Base-by-base conservation (phyloP, 2,113 vertebrate genomes). In the Anhinga rufa region DNA sequence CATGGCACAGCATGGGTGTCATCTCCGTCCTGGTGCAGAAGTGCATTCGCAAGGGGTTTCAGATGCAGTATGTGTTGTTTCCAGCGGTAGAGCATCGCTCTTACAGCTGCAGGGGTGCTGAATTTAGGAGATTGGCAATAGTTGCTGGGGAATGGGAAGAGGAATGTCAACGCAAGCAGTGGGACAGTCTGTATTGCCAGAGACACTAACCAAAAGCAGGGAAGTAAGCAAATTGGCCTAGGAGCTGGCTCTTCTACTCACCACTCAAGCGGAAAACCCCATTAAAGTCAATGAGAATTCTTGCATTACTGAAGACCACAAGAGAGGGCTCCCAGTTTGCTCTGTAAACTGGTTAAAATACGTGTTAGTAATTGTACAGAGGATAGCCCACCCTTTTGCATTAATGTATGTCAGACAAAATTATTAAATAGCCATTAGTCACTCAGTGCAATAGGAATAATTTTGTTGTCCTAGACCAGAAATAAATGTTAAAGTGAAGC, bases 401-500 rank as follows among this genome's bases (percentile, higher is more conserved):
- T 91, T 83, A 75, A 44, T 13, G 2, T 66, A 36, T 25, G 10
- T 84, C 38, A 84, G 82, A 26, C 57, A 80, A 83, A 95, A 68
- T 86, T 1, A 65, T 90, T 55, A 60, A 90, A 80, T 90, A 80
- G 14, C 49, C 8, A 31, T 75, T 64, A 86, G 46, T 88, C 17
- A 14, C 57, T 90, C 65, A 40, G 65, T 70, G 34, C 44, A 77
- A 15, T 57, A 81, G 44, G 46, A 96, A 64, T 87, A 90, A 70
- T 46, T 83, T 70, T 78, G 36, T 87, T 82, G 58, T 77, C 46
- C 17, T 89, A 64, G 42, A 65, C 49, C 49, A 85, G 70, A 93
- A 89, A 69, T 74, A 92, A 87, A 82, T 69, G 26, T 49, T 86
- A 14, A 93, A 90, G 54, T 60, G 40, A 92, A 91, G 36, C 24